Evolutionary conservation across 2,888 invertebrate species (phyloP), one percentile per base, ranked within the genome.

Genomic region (Synanthedon myopaeformis): DNA sequence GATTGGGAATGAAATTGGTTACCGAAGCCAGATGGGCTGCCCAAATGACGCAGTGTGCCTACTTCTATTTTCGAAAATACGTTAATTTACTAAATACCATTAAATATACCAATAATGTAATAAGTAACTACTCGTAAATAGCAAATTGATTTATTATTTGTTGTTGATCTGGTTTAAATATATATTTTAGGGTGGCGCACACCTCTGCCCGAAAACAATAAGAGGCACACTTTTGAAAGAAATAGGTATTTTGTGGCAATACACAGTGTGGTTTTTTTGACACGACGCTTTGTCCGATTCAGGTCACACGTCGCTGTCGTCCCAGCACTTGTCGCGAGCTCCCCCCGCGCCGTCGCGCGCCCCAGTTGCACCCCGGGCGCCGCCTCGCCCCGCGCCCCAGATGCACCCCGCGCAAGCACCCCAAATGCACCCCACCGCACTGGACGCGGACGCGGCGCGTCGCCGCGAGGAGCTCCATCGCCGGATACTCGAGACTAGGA

Each of bases 401-500:
- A 92, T 17, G 92, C 23, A 23, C 23, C 41, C 53, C 13, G n/a
- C 49, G 14, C 69, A 61, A 51, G 75, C 75, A 52, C 62, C 68
- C 14, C 82, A 79, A 17, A 88, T 89, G 63, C 89, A 89, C 0
- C 83, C 82, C 65, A 84, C 89, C 41, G 84, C 89, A 65, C 82
- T 89, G 17, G 92, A 93, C 72, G 86, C 90, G 0, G 92, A 92
- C 56, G 90, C 91, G 0, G 86, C 89, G 0, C 86, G 91, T 53
- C 90, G 92, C 54, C 79, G 94, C 4, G 94, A 96, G 74, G 96
- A 96, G 70, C 86, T 97, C 58, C 91, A 93, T 66, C 90, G 94
- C 72, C 89, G 95, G 65, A 92, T 95, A 64, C 92, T 94, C 68
- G 96, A 96, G 82, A 96, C 96, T 0, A 91, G 94, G 70, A 90